Percentiles rank a stretch among this genome's conserved stretches.
phyloP scores from a whole-genome alignment of 1,140 invertebrate genomes.

The Spodoptera frugiperda region DNA sequence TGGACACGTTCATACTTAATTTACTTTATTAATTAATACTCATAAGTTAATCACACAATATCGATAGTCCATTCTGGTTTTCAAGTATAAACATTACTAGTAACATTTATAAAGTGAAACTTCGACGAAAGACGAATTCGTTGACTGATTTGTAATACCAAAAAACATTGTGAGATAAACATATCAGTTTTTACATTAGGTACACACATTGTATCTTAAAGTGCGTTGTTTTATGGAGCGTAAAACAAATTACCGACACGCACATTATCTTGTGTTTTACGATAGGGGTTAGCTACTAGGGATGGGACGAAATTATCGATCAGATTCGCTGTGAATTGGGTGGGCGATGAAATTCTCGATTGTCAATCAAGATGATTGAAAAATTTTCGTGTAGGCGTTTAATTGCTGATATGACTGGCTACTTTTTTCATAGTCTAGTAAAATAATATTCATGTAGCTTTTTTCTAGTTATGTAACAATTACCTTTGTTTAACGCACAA shows the following conservation, averaged over 20 bases:
- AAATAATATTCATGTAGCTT: too few species aligned
- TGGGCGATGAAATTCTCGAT: neutral
- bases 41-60: neutral
- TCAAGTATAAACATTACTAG: too few species aligned
- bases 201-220: slow-evolving; percentile 32
- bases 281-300: slow-evolving; percentile 21
- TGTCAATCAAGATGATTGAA: too few species aligned
- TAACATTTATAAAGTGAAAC: too few species aligned
- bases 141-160: slow-evolving; percentile 1
- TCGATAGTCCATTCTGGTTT: too few species aligned
- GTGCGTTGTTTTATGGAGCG: slow-evolving; percentile 34
- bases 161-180: slow-evolving; percentile 17
- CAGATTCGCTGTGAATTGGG: neutral
- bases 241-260: slow-evolving; percentile 38
- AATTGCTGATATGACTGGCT: too few species aligned
- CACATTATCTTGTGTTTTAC: slow-evolving; percentile 39
- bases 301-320: slow-evolving; percentile 1
- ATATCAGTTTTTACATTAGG: slow-evolving; percentile 22
- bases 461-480: too few species aligned
- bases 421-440: too few species aligned
- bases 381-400: too few species aligned
- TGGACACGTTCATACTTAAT: too few species aligned
- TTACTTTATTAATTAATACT: too few species aligned
- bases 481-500: too few species aligned
- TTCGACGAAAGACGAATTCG: neutral